Evolutionary conservation across 2,888 invertebrate genomes (phyloP), one percentile per base, ranked within the genome.

Genomic region (Flabesymbios commensalis): DNA sequence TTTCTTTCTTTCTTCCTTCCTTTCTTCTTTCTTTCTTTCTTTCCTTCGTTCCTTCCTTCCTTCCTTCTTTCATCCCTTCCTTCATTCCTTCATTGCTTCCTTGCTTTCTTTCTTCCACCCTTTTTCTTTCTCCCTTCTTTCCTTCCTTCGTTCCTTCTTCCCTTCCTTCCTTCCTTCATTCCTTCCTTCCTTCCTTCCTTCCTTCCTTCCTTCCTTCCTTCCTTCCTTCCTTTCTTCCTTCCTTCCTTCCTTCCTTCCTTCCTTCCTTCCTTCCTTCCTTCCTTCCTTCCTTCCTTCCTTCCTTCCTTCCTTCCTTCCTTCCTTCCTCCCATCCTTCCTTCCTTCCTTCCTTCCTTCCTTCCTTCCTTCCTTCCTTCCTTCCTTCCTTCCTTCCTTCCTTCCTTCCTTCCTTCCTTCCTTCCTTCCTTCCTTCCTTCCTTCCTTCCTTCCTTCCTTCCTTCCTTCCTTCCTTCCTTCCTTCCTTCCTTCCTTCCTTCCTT

Each of bases 61-160:
- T 57, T 24, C 19, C 14, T 57, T 54, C 28, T 10, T 24, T 32
- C 45, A 24, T 42, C 31, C 32, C 45, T 59, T 56, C 54, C 56
- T 43, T 36, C 19, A 41, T 31, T 52, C 28, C 42, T 57, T 14
- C 32, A 32, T 33, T 49, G 29, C 33, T 52, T 36, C 26, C 28
- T 57, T 3, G 42, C 48, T 42, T 5, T 41, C 31, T 24, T 28
- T 45, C 31, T 26, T 31, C 43, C 24, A 31, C 2, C 29, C 22
- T 22, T 17, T 45, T 17, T 32, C 10, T 31, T 33, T n/a, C 39
- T n/a, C 10, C 10, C 1, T 19, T 22, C 10, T 7, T 7, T 5
- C 19, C n/a, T 33, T 52, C 53, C 14, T 28, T 52, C 29, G 36
- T 5, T 45, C 45, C 14, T 19, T 45, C 7, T 19, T 45, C 7